Percentiles rank a stretch among this genome's conserved stretches.
These are phyloP conservation scores for Drymonia ruficornis DNA, from an alignment of 2,888 invertebrate genomes.

Conservation along the genomic window DNA sequence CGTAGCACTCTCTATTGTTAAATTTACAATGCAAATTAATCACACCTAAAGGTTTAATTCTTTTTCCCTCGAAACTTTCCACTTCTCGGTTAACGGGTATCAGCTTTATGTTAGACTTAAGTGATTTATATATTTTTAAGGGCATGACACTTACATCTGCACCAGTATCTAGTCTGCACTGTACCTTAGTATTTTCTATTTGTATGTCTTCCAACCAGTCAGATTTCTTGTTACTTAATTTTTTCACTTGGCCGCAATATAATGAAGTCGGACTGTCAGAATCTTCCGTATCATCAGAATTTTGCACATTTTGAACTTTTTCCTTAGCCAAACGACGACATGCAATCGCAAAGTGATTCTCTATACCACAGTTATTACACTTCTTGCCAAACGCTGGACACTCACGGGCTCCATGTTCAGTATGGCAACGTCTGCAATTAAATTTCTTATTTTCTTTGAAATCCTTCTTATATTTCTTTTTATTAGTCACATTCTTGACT, in stretches of 20 bases:
- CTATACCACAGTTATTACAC: not conserved
- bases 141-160: constrained; percentile 24
- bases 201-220: not conserved
- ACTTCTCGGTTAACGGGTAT: not conserved
- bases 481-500: not conserved
- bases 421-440: constrained; percentile 5
- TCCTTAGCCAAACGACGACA: not conserved
- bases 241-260: not conserved
- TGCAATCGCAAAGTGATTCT: constrained; percentile 4
- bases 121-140: constrained; percentile 3
- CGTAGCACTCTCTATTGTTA: constrained; percentile 14
- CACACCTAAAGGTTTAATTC: constrained; percentile 7
- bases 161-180: constrained; percentile 22
- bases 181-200: constrained; percentile 6
- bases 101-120: not conserved
- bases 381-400: constrained; percentile 6
- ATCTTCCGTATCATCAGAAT: not conserved
- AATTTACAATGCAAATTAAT: constrained; percentile 14
- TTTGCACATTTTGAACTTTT: not conserved
- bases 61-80: constrained; percentile 4
- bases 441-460: not conserved
- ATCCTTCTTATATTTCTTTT: not conserved
- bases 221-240: not conserved
- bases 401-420: not conserved
- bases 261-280: not conserved